phyloP scores from a whole-genome alignment of 2,888 invertebrate species.

The Phyto melanocephala region DNA sequence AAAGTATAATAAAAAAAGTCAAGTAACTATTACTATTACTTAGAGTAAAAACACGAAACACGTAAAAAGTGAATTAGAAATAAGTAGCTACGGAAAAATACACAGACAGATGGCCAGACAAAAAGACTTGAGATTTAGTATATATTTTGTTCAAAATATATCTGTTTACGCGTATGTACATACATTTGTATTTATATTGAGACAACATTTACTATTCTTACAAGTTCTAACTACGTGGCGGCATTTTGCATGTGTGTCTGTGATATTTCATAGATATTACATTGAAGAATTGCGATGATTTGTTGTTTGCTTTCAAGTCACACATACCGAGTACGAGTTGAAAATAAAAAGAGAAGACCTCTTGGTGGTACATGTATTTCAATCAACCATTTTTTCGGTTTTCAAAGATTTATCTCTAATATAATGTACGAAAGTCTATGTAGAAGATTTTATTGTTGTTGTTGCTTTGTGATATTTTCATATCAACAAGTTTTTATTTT shows the following conservation, averaged over 20 bases:
- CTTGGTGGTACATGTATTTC: slow-evolving; percentile 22
- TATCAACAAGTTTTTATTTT: slow-evolving; percentile 25
- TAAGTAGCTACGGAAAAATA: slow-evolving; percentile 32
- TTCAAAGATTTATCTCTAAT: slow-evolving; percentile 27
- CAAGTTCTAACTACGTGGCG: too few relatives aligned
- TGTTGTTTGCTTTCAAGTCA: not conserved
- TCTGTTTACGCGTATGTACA: too few relatives aligned
- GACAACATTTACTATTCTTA: too few relatives aligned
- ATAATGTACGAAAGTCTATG: not conserved
- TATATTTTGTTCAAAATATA: too few relatives aligned
- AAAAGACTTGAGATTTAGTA: too few relatives aligned
- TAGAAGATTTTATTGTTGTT: not conserved
- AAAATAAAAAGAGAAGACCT: too few relatives aligned
- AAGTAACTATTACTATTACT: not conserved
- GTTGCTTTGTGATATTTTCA: not conserved
- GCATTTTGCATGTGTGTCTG: not conserved
- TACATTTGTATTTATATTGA: too few relatives aligned
- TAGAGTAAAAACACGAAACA: slow-evolving; percentile 13
- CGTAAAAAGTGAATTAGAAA: slow-evolving; percentile 50
- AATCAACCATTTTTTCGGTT: slow-evolving; percentile 34
- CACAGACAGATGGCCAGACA: not conserved
- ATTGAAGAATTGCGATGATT: not conserved
- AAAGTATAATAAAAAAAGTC: not conserved
- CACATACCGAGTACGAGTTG: too few relatives aligned
- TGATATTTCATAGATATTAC: not conserved